Evolutionary conservation across 2,113 vertebrate genomes (phyloP).

Genomic region (Corvus hawaiiensis): DNA sequence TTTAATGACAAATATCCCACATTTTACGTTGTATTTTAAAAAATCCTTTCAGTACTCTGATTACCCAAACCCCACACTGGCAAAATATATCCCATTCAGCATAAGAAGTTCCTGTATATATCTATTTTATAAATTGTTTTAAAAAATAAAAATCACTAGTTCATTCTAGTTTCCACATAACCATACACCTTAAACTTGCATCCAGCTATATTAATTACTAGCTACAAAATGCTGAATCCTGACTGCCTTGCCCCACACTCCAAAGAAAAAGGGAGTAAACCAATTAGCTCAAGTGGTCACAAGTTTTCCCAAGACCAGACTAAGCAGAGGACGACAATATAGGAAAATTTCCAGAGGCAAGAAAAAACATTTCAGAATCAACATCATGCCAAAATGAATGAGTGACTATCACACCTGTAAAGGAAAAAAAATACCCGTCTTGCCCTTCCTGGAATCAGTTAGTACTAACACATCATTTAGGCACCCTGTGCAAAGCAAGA

Average conservation of each 20-base stretch:
- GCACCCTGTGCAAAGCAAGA: neutral
- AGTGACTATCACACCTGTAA: neutral
- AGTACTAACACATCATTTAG: neutral
- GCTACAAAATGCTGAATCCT: neutral
- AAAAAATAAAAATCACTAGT: neutral
- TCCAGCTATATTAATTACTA: neutral
- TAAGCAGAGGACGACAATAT: neutral
- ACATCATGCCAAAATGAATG: neutral
- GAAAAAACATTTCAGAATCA: neutral
- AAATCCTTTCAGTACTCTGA: neutral
- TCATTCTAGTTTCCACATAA: neutral
- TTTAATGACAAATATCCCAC: neutral
- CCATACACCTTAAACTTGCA: neutral
- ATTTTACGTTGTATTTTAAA: neutral
- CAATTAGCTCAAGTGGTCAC: neutral
- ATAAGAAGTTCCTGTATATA: neutral
- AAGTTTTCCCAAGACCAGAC: neutral
- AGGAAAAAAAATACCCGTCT: fast-evolving
- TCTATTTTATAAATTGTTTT: neutral
- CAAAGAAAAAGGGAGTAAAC: neutral
- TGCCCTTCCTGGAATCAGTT: neutral
- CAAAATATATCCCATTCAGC: neutral
- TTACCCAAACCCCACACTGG: neutral
- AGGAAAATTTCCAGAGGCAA: neutral
- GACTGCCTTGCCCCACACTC: neutral